These are phyloP conservation scores for Grus americana DNA, from an alignment of 2,113 vertebrate genomes.

Conservation along the genomic window DNA sequence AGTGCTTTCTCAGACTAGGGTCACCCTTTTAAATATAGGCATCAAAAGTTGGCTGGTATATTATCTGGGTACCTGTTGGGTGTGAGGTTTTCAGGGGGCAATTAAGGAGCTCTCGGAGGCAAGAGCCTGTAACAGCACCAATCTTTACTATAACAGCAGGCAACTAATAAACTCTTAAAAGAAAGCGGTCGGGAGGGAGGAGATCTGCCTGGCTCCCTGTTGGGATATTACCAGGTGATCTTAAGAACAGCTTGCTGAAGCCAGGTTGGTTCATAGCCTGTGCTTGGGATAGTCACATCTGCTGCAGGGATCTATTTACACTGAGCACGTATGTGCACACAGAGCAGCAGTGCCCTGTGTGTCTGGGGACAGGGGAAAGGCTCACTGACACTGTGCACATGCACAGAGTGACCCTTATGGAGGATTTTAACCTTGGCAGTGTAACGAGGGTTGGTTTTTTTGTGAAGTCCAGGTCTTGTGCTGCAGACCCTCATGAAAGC, in stretches of 20 bases:
- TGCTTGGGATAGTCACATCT: neutral
- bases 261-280: neutral
- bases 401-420: accelerated
- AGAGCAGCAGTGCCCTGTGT: accelerated
- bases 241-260: neutral
- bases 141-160: neutral
- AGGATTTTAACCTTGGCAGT: neutral
- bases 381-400: neutral
- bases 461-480: accelerated
- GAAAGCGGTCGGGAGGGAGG: neutral
- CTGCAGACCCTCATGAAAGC: accelerated
- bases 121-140: neutral
- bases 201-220: neutral
- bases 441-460: accelerated
- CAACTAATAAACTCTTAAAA: neutral
- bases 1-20: neutral
- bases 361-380: neutral
- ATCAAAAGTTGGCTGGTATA: neutral
- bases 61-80: neutral
- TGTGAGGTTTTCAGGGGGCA: neutral
- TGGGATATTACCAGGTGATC: neutral
- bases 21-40: neutral
- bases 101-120: neutral
- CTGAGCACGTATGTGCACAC: neutral
- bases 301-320: neutral